Conservation (phyloP, 2,888 invertebrate species). For the Drosophila diplacantha region DNA sequence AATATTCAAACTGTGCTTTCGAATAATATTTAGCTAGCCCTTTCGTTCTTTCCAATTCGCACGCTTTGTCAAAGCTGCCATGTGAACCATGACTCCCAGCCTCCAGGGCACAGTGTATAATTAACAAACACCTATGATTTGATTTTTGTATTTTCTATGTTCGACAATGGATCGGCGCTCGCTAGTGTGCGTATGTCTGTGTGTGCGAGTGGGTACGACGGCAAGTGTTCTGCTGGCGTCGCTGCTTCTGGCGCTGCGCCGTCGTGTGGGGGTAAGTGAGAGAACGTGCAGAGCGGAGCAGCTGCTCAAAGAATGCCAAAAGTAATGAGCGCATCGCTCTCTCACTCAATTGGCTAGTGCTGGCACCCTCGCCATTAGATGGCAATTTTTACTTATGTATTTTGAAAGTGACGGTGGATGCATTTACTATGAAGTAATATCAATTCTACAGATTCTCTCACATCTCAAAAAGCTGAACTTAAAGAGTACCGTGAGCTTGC, state of each 20-base stretch:
- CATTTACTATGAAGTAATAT: background rate
- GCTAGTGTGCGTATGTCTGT: constrained; percentile 41
- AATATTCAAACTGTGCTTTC: background rate
- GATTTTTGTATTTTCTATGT: constrained; percentile 53
- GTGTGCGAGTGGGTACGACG: constrained; percentile 45
- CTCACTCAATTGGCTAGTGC: constrained; percentile 5
- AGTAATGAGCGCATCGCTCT: constrained; percentile 53
- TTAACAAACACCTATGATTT: constrained; percentile 67
- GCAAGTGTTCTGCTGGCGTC: constrained; percentile 45
- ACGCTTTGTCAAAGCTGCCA: constrained; percentile 1
- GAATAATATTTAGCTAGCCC: background rate
- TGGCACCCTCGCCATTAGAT: constrained; percentile 5
- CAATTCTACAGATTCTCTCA: too few relatives aligned
- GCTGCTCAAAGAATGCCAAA: constrained; percentile 66
- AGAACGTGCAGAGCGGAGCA: constrained; percentile 12
- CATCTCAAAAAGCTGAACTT: too few relatives aligned
- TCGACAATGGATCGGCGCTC: constrained; percentile 54
- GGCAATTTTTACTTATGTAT: background rate
- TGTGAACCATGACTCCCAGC: constrained; percentile 27
- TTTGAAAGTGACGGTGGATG: background rate
- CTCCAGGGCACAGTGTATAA: constrained; percentile 41
- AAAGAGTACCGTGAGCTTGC: too few relatives aligned
- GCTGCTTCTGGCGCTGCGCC: constrained; percentile 42
- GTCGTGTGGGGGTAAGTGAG: constrained; percentile 66
- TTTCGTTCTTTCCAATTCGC: background rate